These are phyloP conservation scores for Cataglyphis altisquamis DNA, from an alignment of 2,888 invertebrate genomes.

Conservation along the genomic window DNA sequence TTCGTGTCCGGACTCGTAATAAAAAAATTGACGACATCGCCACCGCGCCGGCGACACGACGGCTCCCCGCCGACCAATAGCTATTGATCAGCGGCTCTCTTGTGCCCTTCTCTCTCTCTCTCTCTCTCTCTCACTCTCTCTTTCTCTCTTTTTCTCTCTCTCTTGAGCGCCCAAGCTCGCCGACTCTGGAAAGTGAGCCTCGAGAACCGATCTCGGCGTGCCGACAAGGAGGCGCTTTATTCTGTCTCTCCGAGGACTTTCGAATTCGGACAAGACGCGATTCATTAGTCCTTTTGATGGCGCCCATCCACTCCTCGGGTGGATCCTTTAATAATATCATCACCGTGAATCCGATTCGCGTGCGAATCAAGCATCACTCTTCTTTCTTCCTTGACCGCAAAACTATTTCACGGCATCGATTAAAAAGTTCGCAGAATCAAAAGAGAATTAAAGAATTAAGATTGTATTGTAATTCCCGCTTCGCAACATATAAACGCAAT, in stretches of 20 bases:
- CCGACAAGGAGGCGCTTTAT: conserved; percentile 49
- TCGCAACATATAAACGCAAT: neutral
- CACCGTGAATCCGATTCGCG: conserved; percentile 13
- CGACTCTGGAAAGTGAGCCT: conserved; percentile 67
- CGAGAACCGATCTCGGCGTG: conserved; percentile 54
- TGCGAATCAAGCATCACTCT: conserved; percentile 3
- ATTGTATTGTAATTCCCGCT: neutral
- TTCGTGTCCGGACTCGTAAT: conserved; percentile 77
- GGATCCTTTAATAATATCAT: conserved; percentile 43
- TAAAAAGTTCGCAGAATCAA: neutral
- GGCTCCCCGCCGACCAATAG: conserved; percentile 78
- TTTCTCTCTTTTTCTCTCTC: neutral
- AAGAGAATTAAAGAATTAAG: neutral
- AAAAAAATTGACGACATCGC: conserved; percentile 81
- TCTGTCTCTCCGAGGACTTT: conserved; percentile 50
- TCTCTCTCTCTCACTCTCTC: neutral
- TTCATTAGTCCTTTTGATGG: conserved; percentile 52
- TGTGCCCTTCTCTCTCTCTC: conserved; percentile 56
- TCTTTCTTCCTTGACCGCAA: conserved; percentile 12
- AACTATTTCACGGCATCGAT: conserved; percentile 11
- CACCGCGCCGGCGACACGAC: conserved; percentile 79
- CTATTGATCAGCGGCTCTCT: conserved; percentile 80
- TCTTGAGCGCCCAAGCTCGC: conserved; percentile 55
- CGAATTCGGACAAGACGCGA: conserved; percentile 51
- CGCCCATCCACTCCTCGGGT: neutral